Percentiles rank a stretch among this genome's conserved stretches.
Evolutionary conservation across 2,797 vertebrate genomes (phyloP).

Genomic region (Odontamblyopus lacepedii): DNA sequence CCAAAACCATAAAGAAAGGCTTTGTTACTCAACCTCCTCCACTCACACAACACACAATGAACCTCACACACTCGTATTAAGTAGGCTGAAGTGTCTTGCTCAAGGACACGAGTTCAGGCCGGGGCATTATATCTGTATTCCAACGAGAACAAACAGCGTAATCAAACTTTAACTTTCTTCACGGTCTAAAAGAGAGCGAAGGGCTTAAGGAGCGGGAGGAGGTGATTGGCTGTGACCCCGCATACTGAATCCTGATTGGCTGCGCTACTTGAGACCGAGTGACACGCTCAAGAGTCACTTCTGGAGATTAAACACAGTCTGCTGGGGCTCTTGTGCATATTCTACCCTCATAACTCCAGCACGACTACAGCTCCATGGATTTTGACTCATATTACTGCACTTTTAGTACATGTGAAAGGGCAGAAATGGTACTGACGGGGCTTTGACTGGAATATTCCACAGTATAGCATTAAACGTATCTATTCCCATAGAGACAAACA

Average conservation of each 20-base stretch:
- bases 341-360: background rate
- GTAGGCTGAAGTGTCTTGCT: too few species aligned
- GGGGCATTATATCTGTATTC: too few species aligned
- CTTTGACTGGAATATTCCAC: too few species aligned
- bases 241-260: slow-evolving; percentile 41
- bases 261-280: slow-evolving; percentile 47
- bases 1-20: too few species aligned
- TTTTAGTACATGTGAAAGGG: background rate
- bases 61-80: too few species aligned
- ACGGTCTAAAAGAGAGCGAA: background rate
- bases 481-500: too few species aligned
- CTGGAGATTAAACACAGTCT: background rate
- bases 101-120: too few species aligned
- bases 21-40: too few species aligned
- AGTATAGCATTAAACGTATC: too few species aligned
- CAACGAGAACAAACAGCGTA: background rate
- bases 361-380: background rate
- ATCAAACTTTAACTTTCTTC: background rate
- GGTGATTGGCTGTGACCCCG: slow-evolving; percentile 38
- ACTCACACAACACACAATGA: too few species aligned
- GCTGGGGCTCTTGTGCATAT: background rate
- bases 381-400: background rate
- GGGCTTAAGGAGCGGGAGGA: slow-evolving; percentile 14
- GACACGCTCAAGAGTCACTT: slow-evolving; percentile 15
- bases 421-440: too few species aligned